phyloP scores from a whole-genome alignment of 2,888 invertebrate genomes.

The Noctua comes region DNA sequence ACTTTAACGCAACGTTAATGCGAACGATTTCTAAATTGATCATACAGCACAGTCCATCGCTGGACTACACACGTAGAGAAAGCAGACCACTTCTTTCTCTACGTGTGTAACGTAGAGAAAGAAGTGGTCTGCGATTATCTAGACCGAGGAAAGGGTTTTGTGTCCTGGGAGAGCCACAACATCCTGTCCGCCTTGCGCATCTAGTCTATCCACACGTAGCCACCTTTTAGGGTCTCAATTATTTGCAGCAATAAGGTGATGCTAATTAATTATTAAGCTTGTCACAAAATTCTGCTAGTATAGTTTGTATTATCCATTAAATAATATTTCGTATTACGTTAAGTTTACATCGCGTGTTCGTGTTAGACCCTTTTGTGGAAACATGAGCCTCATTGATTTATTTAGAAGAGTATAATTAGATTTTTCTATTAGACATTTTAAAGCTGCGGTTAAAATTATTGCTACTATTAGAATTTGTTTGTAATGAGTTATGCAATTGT shows the following conservation, averaged over 20 bases:
- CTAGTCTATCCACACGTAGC: not conserved
- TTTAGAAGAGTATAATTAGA: too few relatives aligned
- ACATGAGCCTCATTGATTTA: conserved; percentile 6
- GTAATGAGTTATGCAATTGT: not conserved
- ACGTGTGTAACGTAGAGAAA: too few relatives aligned
- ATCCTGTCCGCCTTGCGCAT: not conserved
- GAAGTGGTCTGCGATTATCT: too few relatives aligned
- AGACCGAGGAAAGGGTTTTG: not conserved
- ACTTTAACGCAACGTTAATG: not conserved
- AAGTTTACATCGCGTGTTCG: not conserved
- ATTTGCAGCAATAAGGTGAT: not conserved
- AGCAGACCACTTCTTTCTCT: too few relatives aligned
- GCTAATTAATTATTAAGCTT: not conserved
- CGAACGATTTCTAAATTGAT: not conserved
- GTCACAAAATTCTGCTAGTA: not conserved
- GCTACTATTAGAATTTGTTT: not conserved
- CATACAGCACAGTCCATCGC: not conserved
- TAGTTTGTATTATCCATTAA: not conserved
- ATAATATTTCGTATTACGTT: not conserved
- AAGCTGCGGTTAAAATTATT: not conserved
- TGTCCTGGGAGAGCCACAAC: not conserved
- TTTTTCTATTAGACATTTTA: not conserved
- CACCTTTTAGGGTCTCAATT: not conserved
- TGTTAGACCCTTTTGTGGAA: not conserved
- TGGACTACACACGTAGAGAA: too few relatives aligned